These are phyloP conservation scores for Lordiphosa fenestrarum DNA, from an alignment of 2,888 invertebrate species.

Conservation along the genomic window DNA sequence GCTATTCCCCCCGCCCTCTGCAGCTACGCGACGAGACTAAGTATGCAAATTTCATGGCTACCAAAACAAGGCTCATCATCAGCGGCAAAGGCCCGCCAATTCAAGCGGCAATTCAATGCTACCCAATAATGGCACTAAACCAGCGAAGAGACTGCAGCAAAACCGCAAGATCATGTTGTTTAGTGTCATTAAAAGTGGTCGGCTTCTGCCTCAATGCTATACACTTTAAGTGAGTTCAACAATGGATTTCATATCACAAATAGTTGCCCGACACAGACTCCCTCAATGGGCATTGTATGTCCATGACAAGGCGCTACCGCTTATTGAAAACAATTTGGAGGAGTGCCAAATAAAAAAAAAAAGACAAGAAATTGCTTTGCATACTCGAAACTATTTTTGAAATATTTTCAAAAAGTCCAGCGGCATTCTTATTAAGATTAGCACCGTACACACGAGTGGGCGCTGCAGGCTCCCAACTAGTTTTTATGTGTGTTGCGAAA, in stretches of 20 bases:
- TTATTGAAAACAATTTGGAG: slow-evolving; percentile 29
- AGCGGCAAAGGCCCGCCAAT: slow-evolving; percentile 47
- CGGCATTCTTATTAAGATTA: slow-evolving; percentile 51
- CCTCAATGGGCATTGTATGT: slow-evolving; percentile 62
- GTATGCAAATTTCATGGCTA: slow-evolving; percentile 72
- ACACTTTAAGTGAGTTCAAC: slow-evolving; percentile 54
- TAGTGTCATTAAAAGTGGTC: slow-evolving; percentile 57
- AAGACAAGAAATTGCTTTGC: slow-evolving; percentile 1
- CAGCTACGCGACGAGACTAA: slow-evolving; percentile 5
- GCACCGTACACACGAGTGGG: slow-evolving; percentile 26
- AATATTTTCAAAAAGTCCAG: slow-evolving; percentile 32
- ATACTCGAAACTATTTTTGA: slow-evolving; percentile 4
- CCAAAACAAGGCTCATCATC: slow-evolving; percentile 39
- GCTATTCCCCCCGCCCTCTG: slow-evolving; percentile 14
- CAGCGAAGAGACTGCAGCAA: slow-evolving; percentile 30
- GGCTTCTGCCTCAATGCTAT: slow-evolving; percentile 42
- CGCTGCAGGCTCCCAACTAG: slow-evolving; percentile 16
- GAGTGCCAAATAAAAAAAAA: slow-evolving; percentile 45
- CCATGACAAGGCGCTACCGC: slow-evolving; percentile 59
- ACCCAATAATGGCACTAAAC: slow-evolving; percentile 45
- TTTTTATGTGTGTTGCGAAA: slow-evolving; percentile 48
- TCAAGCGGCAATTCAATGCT: slow-evolving; percentile 62
- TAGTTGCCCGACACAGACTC: slow-evolving; percentile 17
- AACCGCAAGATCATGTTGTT: slow-evolving; percentile 63
- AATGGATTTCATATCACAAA: slow-evolving; percentile 42